Base-by-base conservation (phyloP, 2,797 vertebrate species). In the Acipenser oxyrinchus region DNA sequence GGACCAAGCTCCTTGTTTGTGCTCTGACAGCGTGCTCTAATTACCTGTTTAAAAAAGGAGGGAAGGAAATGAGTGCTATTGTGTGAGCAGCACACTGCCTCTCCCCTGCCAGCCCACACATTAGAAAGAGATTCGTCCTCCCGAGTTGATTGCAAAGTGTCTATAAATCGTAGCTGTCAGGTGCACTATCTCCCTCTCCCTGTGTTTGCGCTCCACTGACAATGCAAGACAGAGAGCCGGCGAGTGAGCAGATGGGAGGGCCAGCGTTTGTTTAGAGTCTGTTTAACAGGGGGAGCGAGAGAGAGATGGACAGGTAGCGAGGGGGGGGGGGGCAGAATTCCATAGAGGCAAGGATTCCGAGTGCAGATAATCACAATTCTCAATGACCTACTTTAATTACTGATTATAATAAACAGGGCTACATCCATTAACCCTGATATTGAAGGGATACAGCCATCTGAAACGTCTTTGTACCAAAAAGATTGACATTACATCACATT, bases 121-220 rank as follows among this genome's bases (percentile, higher is more conserved):
- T 57, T 50, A 60, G 51, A 61, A 68, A 51, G 55, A 49, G 6
- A 62, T 59, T 62, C 62, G 37, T 62, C 15, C 37, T 15, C 62
- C n/a, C 55, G 66, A 48, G 66, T 11, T 55, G 49, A 52, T 53
- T 49, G 58, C 51, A 62, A 55, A 63, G 57, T 12, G 8, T 6
- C 61, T 37, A 6, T 60, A 65, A 65, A 61, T 60, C 55, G 49
- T 59, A 57, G 13, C 69, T 67, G 62, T 49, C 57, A 8, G 7
- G 48, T 18, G 15, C 37, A 51, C 48, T 23, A 13, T 49, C n/a
- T 52, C 63, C 15, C 15, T 18, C 15, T 18, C 15, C 15, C 15
- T 6, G 13, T 65, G n/a, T 65, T 53, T 65, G 63, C 13, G 12
- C 53, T 8, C 48, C 49, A 12, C 10, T 49, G 51, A 63, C 62